Evolutionary conservation across 2,113 vertebrate genomes (phyloP), one percentile per base, ranked within the genome.

Genomic region (Penelope pileata): DNA sequence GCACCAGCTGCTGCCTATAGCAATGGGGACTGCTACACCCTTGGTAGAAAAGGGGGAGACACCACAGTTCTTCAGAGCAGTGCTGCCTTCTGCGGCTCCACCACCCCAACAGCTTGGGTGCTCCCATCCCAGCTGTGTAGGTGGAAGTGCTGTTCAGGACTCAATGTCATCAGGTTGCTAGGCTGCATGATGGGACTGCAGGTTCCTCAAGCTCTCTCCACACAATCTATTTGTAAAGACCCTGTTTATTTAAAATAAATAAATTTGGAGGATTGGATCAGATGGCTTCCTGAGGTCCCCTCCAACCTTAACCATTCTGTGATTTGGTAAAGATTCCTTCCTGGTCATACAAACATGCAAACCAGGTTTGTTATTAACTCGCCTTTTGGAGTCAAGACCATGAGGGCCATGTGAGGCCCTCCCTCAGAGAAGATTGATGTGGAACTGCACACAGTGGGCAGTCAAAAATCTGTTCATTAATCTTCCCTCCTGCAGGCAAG

Each of bases 401-500:
- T 87, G 69, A 83, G 26, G 92, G 87, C 80, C 91, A 24, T 88
- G 81, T 43, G 72, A 94, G 76, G 91, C 58, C 88, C 58, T 80
- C 77, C 21, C 83, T 92, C 53, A 45, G 84, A 69, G 77, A 70
- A 79, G 84, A 74, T 79, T 26, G 38, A 64, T 4, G 69, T 36
- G 87, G 45, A 47, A 26, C 53, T 40, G 85, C 4, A 10, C 85
- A 48, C 34, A 40, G 79, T 83, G 45, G 85, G 85, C 88, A 59
- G 87, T 84, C 81, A 87, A 45, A 91, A 89, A 47, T 88, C 70
- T 83, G 22, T 10, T 10, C 7, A 2, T 34, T 67, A 15, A 43
- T 43, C 42, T 43, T 43, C 42, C 42, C 15, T 43, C 42, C 42
- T 43, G 42, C 42, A 15, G 0, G 84, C 80, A 30, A 42, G 7